Conservation (phyloP, 2,797 vertebrate genomes). For the Orestias chungarensis region DNA sequence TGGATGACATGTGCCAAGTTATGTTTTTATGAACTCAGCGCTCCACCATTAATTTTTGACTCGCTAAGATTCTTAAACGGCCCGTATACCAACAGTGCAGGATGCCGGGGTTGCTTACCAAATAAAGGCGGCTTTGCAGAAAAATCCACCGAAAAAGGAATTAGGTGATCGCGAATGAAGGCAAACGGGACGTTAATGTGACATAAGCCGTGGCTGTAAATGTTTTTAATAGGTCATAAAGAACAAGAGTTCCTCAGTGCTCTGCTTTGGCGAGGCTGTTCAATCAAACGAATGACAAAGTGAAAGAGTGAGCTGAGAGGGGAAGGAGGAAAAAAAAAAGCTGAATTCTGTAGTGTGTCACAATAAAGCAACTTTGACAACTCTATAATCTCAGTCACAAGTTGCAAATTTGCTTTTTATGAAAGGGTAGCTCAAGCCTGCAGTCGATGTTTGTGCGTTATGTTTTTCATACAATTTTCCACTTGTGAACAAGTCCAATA, state of each 20-base stretch:
- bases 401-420: conserved; percentile 74
- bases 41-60: conserved; percentile 71
- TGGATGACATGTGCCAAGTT: conserved; percentile 72
- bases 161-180: conserved; percentile 66
- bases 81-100: conserved; percentile 50
- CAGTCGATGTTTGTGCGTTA: conserved; percentile 60
- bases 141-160: conserved; percentile 65
- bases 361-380: conserved; percentile 76
- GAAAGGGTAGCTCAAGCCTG: conserved; percentile 58
- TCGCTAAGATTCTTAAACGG: conserved; percentile 47
- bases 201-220: conserved; percentile 65
- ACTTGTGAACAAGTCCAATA: conserved; percentile 60
- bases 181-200: conserved; percentile 72
- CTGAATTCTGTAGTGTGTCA: conserved; percentile 70
- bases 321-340: not conserved
- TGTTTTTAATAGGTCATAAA: conserved; percentile 76
- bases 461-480: conserved; percentile 73
- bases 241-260: conserved; percentile 51
- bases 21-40: conserved; percentile 83
- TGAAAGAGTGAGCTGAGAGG: conserved; percentile 16
- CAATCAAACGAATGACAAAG: conserved; percentile 51
- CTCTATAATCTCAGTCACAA: conserved; percentile 72
- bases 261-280: conserved; percentile 52
- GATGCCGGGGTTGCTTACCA: conserved; percentile 68
- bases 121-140: conserved; percentile 68